phyloP scores from a whole-genome alignment of 2,888 invertebrate genomes.

The Suillia variegata region DNA sequence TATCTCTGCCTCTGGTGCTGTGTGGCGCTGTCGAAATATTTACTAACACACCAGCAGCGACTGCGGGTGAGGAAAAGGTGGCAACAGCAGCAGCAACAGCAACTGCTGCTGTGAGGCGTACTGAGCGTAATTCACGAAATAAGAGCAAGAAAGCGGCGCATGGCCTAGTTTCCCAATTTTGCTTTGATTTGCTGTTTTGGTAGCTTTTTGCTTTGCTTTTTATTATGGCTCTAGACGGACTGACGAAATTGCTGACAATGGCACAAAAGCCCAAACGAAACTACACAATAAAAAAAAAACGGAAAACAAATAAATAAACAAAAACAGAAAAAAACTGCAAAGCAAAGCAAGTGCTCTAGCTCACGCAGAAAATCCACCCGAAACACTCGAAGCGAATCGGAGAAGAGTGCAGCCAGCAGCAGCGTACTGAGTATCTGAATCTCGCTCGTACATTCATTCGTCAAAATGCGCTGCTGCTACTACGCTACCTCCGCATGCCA shows the following conservation, averaged over 20 bases:
- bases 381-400: neutral
- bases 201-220: constrained; percentile 18
- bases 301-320: too few relatives aligned
- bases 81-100: too few relatives aligned
- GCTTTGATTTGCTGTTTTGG: constrained; percentile 24
- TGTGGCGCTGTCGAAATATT: neutral
- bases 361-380: neutral
- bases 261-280: constrained; percentile 42
- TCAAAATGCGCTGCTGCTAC: too few relatives aligned
- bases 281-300: too few relatives aligned
- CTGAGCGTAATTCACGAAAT: neutral
- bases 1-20: neutral
- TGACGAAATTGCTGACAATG: constrained; percentile 21
- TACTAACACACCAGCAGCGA: neutral
- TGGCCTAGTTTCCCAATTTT: constrained; percentile 30
- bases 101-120: too few relatives aligned
- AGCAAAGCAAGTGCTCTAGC: constrained; percentile 42
- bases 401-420: neutral
- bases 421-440: neutral
- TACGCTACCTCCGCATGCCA: too few relatives aligned
- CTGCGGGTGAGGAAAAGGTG: too few relatives aligned
- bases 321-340: too few relatives aligned
- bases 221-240: constrained; percentile 5
- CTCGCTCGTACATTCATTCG: neutral
- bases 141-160: constrained; percentile 22